Conservation (phyloP, 2,888 invertebrate genomes). For the Morpho helenor region DNA sequence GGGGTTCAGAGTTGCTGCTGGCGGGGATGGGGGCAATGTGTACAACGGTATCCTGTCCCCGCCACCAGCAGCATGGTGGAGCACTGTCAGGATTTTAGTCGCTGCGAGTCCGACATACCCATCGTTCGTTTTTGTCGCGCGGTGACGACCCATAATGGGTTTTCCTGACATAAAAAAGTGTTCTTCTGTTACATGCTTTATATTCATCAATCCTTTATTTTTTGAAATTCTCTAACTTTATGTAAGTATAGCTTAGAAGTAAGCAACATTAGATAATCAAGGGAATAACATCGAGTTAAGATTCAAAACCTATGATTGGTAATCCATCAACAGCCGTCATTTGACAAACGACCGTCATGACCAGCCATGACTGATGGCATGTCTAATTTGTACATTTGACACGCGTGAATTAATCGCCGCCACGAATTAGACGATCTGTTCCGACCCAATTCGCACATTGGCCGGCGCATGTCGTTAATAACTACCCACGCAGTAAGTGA, state of each 20-base stretch:
- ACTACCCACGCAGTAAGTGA: neutral
- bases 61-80: no score
- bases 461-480: slow-evolving; percentile 3
- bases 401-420: slow-evolving; percentile 14
- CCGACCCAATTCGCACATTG: slow-evolving; percentile 11
- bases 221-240: neutral
- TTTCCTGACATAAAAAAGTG: neutral
- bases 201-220: neutral
- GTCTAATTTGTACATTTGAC: slow-evolving; percentile 11
- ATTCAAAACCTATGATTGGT: neutral
- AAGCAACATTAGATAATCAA: neutral
- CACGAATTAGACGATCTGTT: slow-evolving; percentile 14
- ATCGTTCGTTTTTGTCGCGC: no score
- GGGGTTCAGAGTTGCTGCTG: no score
- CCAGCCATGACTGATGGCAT: slow-evolving; percentile 10
- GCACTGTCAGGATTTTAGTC: no score
- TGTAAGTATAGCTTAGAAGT: no score
- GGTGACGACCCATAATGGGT: no score
- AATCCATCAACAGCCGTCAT: slow-evolving; percentile 1
- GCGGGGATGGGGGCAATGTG: no score
- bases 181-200: neutral
- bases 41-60: no score
- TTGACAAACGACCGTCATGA: slow-evolving; percentile 2
- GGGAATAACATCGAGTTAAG: neutral
- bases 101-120: no score